Base-by-base conservation (phyloP, 2,113 vertebrate species). In the Carassius auratus region DNA sequence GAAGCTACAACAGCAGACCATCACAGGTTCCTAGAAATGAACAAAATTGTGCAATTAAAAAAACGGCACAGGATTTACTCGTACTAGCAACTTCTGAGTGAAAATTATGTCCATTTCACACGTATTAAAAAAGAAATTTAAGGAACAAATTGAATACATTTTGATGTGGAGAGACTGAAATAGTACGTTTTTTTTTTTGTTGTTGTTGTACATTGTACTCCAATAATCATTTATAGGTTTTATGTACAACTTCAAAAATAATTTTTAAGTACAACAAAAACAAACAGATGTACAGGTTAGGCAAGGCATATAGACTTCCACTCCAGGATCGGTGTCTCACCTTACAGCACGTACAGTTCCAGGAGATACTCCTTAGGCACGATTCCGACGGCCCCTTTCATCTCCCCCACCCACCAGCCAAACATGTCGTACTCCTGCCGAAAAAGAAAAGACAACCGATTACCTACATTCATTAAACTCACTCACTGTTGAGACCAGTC, bases 351-450 rank as follows among this genome's bases (percentile, higher is more conserved):
- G 90, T 99, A 99, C 92, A 99, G 95, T 96, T 98, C 97, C 92
- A 96, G 95, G 95, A 99, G 90, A 95, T 96, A 99, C 90, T 94
- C 95, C 96, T 96, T 99, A 92, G 98, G 98, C 93, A 99, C 97
- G 85, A 99, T 97, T 93, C 45, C 98, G 93, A 99, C 93, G 84
- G 92, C 92, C 92, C 97, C 98, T 81, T 97, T 96, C 95, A 96
- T 96, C 94, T 99, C 97, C 94, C 98, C 98, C 91, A 99, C 95
- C 98, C 98, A 99, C 98, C 98, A 99, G 94, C 98, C 98, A 90
- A 95, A 99, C 91, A 48, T 0, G 95, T 97, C 93, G 93, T 99
- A 98, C 90, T 98, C 98, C 98, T 99, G 94, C 94, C 88, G 93
- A 93, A 94, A 12, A 66, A 85, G 38, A 78, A 80, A 36, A 42